A percentile compares a stretch with the other conserved stretches of the same genome.
Conservation (phyloP, 1,140 invertebrate genomes). For the Neodiprion virginianus region DNA sequence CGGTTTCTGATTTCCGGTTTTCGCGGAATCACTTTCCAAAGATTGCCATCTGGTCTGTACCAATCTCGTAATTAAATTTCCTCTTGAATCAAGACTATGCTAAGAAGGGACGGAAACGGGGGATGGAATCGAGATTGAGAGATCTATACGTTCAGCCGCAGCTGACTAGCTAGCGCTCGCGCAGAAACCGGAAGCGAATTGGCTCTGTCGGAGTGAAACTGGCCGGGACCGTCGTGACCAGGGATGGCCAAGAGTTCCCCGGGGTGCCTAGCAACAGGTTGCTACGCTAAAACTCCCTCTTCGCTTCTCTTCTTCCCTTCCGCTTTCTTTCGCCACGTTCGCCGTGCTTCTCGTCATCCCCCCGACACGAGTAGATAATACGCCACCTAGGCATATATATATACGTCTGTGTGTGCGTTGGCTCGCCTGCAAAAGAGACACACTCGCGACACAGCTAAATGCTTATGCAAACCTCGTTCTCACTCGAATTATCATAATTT, state of each 20-base stretch:
- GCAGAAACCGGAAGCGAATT: slow-evolving; percentile 4
- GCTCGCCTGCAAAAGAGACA: too few relatives aligned
- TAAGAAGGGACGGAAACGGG: not conserved
- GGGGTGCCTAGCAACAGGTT: slow-evolving; percentile 60
- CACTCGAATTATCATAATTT: too few relatives aligned
- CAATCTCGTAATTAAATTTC: not conserved
- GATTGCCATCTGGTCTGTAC: not conserved
- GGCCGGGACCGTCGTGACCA: slow-evolving; percentile 12
- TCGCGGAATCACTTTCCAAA: not conserved
- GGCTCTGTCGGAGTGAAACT: not conserved
- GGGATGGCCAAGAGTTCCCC: slow-evolving; percentile 46
- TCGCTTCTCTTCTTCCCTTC: not conserved
- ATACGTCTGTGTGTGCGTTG: too few relatives aligned
- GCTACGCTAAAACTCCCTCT: slow-evolving; percentile 50
- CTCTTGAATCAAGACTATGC: not conserved
- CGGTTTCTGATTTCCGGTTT: too few relatives aligned
- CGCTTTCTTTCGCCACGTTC: not conserved
- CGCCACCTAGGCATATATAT: too few relatives aligned
- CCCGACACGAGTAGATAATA: too few relatives aligned
- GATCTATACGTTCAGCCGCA: not conserved
- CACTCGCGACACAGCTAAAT: too few relatives aligned
- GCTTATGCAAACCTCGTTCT: too few relatives aligned
- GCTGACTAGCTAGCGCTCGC: not conserved
- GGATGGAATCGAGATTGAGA: not conserved
- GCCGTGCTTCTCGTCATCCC: not conserved